Base-by-base conservation (phyloP, 2,888 invertebrate genomes). In the Agrotis puta region DNA sequence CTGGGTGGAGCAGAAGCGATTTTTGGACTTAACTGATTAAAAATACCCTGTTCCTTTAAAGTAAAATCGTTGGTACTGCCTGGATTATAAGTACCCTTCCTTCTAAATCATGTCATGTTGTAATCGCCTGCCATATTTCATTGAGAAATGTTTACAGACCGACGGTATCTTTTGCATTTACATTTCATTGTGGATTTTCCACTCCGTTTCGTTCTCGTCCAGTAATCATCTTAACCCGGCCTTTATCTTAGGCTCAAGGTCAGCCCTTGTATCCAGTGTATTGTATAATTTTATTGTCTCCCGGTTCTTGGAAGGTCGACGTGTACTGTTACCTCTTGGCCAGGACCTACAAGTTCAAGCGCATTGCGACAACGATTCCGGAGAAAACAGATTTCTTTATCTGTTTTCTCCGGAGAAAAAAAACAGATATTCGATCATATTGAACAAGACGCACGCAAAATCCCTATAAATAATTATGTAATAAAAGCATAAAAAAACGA, bases 241-340 rank as follows among this genome's bases (percentile, higher is more conserved):
- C 63, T 69, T 77, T 72, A 78, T 80, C 77, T 74, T 50, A 50
- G 20, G 45, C 24, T 24, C 82, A 78, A 84, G 83, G 85, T 64
- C 66, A 77, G 50, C 50, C 39, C 68, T 64, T 69, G 69, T 77
- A 59, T 67, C 61, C 68, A 70, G 48, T 72, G 80, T 78, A 64
- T 70, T 74, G 66, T 80, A 73, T 82, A 76, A 70, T 74, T 78
- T 75, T 70, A 82, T 66, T 67, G 74, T 71, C 71, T 64, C 47
- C 57, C 24, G 14, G 11, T 45, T 56, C 45, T 22, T 16, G 61
- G 65, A 80, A 77, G 77, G 75, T 70, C 63, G 54, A 20, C 27
- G 13, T 43, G 39, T 58, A 56, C 58, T 54, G 54, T 59, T 70
- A 56, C 33, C 5, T 14, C 33, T 13, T 33, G 56, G 33, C 56